A percentile compares a stretch with the other conserved stretches of the same genome.
These are phyloP conservation scores for Caenorhabditis plicata DNA, from an alignment of 2,888 invertebrate species.

Conservation along the genomic window DNA sequence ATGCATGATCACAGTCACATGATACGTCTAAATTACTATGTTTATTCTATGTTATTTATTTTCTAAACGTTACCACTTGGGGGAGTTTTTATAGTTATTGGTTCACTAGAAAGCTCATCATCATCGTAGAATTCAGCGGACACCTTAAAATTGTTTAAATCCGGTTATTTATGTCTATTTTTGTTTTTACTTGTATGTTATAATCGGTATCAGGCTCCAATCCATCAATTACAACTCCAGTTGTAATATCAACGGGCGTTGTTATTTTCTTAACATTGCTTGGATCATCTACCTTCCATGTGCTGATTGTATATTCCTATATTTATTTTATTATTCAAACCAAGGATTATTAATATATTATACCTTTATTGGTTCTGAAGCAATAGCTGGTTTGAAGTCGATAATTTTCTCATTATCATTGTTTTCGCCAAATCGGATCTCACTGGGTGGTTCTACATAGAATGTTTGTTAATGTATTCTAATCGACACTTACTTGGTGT, in stretches of 20 bases:
- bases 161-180: too few species aligned
- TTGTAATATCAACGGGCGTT: constrained; percentile 37
- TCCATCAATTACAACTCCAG: constrained; percentile 42
- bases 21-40: constrained; percentile 42
- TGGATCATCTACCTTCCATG: constrained; percentile 53
- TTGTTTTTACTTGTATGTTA: constrained; percentile 57
- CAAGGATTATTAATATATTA: too few species aligned
- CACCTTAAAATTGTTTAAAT: too few species aligned
- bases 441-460: constrained; percentile 59
- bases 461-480: background rate
- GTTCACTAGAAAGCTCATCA: constrained; percentile 51
- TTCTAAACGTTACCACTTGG: constrained; percentile 46
- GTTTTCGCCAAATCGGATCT: constrained; percentile 60
- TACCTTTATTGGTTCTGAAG: constrained; percentile 43
- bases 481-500: constrained; percentile 52
- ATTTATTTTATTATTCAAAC: constrained; percentile 7
- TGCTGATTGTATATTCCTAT: constrained; percentile 43
- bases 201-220: constrained; percentile 59
- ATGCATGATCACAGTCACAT: constrained; percentile 63
- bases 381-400: constrained; percentile 58
- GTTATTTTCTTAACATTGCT: constrained; percentile 37
- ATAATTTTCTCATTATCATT: constrained; percentile 62
- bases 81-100: constrained; percentile 49
- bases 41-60: background rate
- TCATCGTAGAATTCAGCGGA: constrained; percentile 57